Conservation (phyloP, 1,140 invertebrate genomes). For the Eufriesea mexicana region DNA sequence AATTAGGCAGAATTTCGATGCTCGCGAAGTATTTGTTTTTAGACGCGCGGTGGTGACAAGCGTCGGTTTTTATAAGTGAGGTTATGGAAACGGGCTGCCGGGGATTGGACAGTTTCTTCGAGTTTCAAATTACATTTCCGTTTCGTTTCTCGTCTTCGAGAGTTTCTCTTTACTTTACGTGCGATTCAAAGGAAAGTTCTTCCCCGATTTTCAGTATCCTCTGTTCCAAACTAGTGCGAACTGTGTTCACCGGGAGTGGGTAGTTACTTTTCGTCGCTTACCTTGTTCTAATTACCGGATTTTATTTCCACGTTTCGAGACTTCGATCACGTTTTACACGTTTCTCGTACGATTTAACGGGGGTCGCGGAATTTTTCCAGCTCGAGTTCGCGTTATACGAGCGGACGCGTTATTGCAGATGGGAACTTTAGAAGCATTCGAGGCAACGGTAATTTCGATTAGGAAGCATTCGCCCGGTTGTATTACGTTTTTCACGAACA, state of each 20-base stretch:
- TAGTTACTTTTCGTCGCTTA: slow-evolving; percentile 1
- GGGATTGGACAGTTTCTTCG: not conserved
- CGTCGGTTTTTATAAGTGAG: not conserved
- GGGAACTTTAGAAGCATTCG: not conserved
- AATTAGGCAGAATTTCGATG: not conserved
- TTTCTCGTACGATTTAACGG: not conserved
- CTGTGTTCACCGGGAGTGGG: not conserved
- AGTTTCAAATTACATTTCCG: slow-evolving; percentile 23
- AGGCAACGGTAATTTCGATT: slow-evolving; percentile 1
- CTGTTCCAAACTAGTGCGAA: not conserved
- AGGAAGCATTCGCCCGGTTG: not conserved
- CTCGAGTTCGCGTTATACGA: not conserved
- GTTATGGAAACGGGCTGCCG: too few relatives aligned
- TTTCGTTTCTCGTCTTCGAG: not conserved
- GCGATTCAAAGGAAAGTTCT: slow-evolving; percentile 4
- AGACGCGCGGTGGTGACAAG: not conserved
- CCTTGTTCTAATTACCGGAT: not conserved
- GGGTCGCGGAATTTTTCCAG: not conserved
- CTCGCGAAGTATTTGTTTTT: not conserved
- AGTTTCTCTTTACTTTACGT: slow-evolving; percentile 6
- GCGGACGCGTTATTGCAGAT: not conserved
- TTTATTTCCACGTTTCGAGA: not conserved
- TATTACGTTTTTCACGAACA: not conserved
- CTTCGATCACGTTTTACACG: not conserved
- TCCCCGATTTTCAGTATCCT: slow-evolving; percentile 2